Conservation (phyloP, 2,113 vertebrate species). For the Sphyrna mokarran region DNA sequence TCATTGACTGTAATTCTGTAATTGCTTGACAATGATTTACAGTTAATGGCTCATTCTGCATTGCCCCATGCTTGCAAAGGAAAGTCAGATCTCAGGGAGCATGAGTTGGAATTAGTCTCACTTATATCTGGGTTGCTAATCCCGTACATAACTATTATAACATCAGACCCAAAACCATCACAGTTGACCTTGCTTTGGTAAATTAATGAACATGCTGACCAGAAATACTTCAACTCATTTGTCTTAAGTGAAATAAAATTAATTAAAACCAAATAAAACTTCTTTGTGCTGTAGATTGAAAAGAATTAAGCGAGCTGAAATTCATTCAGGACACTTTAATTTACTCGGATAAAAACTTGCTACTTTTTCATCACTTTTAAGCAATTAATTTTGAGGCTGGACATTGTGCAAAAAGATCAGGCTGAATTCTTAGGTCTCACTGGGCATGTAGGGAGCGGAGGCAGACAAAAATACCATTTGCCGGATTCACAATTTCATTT, state of each 20-base stretch:
- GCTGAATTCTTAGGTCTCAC: neutral
- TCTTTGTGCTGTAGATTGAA: neutral
- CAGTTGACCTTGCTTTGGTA: neutral
- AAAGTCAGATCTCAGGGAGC: neutral
- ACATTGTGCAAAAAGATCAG: neutral
- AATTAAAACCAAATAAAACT: neutral
- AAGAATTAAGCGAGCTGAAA: neutral
- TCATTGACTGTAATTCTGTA: neutral
- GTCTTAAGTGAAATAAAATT: neutral
- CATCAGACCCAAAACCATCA: neutral
- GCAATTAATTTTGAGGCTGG: neutral
- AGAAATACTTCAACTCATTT: neutral
- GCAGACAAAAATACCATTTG: neutral
- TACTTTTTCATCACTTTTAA: neutral
- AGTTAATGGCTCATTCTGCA: neutral
- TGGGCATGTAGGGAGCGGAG: too few species aligned
- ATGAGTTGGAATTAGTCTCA: neutral
- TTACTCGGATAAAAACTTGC: neutral
- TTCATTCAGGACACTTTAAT: neutral
- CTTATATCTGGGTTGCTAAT: neutral
- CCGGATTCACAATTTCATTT: neutral
- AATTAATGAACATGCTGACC: neutral
- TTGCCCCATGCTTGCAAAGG: neutral
- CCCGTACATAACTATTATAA: neutral
- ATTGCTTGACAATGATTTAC: neutral